Base-by-base conservation (phyloP, 2,888 invertebrate genomes). In the Apodemia duryi region DNA sequence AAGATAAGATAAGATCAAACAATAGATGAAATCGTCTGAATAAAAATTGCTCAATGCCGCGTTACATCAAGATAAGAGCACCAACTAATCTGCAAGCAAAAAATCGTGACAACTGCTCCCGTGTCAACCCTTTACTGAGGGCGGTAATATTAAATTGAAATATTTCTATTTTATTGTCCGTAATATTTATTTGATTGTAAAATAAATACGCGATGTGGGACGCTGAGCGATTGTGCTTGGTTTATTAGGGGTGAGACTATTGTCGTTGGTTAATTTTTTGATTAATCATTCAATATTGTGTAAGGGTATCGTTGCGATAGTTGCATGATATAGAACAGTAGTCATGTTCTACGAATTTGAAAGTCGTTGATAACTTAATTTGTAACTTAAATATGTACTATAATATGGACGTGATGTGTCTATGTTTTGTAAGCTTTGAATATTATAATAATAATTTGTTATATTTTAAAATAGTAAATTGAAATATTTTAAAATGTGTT, bases 101-200 rank as follows among this genome's bases (percentile, higher is more conserved):
- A 83, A 84, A 71, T 71, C 76, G 72, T 74, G 75, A 76, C 80
- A 77, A 81, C 77, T 74, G 74, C 72, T 72, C 75, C 74, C 75
- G 78, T 71, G 78, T 77, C 72, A 88, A 90, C 91, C 91, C 89
- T 90, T 90, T 74, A 77, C 77, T 71, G 82, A 76, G 85, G 86
- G 86, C 82, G 89, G 85, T 72, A 81, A 82, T 85, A 85, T 86
- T 85, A 88, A 90, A 90, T 88, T 91, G 91, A 91, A 90, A 91
- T 91, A 91, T 91, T 91, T 86, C 80, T 83, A 86, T 91, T 91
- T 91, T 89, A 91, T 89, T 86, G 83, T 88, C 77, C 83, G 86
- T 91, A 89, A 91, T 91, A 91, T 91, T 91, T 91, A 91, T 91
- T 90, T 90, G 91, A 91, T 91, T 91, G 91, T 90, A 85, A 86